phyloP scores from a whole-genome alignment of 2,113 vertebrate species.

The Anthoscopus minutus region DNA sequence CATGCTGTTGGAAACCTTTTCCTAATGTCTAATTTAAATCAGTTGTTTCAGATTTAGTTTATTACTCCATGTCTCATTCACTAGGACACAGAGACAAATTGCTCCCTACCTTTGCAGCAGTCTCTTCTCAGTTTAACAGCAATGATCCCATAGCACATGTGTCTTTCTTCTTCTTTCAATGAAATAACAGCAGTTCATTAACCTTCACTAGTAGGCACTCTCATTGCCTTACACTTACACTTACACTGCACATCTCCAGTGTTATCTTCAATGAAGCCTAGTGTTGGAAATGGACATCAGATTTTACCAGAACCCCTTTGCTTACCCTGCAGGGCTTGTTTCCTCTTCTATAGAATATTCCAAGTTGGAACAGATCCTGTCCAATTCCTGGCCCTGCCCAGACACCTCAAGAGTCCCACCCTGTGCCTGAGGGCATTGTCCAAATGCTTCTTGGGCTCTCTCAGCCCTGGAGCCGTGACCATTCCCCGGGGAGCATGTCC shows the following conservation, averaged over 20 bases:
- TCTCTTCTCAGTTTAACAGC: neutral
- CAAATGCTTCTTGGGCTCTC: neutral
- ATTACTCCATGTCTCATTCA: neutral
- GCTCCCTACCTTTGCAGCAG: neutral
- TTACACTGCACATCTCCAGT: neutral
- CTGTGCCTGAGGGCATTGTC: accelerated
- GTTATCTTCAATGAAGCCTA: neutral
- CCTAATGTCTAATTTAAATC: neutral
- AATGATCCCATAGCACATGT: neutral
- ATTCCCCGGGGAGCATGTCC: neutral
- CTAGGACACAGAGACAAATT: neutral
- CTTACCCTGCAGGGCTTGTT: neutral
- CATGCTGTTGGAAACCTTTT: neutral
- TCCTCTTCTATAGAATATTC: neutral
- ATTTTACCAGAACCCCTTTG: neutral
- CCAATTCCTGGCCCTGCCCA: neutral
- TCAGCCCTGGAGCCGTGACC: neutral
- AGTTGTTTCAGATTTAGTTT: neutral
- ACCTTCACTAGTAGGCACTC: neutral
- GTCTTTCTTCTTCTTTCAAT: neutral
- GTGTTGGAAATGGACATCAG: neutral
- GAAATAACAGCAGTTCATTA: neutral
- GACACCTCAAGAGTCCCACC: neutral
- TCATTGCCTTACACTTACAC: neutral
- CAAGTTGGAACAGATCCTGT: neutral